Evolutionary conservation across 2,797 vertebrate species (phyloP).

Genomic region (Pseudopleuronectes americanus): DNA sequence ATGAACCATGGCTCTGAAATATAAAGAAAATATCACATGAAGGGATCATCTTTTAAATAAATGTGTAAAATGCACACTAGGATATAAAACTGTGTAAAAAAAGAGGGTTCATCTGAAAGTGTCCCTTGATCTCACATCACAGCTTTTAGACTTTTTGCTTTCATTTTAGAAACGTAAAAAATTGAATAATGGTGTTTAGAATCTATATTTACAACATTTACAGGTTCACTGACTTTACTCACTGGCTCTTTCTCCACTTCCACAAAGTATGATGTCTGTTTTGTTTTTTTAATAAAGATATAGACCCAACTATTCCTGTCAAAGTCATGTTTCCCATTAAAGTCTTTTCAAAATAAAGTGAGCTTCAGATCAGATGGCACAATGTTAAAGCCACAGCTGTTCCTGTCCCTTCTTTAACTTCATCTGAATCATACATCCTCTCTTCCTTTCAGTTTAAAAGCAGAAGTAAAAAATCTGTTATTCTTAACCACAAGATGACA

Average conservation of each 20-base stretch:
- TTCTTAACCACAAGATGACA: slow-evolving; percentile 21
- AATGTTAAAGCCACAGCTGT: slow-evolving; percentile 25
- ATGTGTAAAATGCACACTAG: neutral
- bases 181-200: too few relatives aligned
- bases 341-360: slow-evolving; percentile 46
- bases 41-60: neutral
- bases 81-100: too few relatives aligned
- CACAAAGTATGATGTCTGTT: slow-evolving; percentile 17
- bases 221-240: neutral
- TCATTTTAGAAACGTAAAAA: too few relatives aligned
- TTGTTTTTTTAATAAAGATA: slow-evolving; percentile 9
- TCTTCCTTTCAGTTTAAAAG: slow-evolving; percentile 13
- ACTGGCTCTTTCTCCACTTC: slow-evolving; percentile 1
- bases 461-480: neutral
- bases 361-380: slow-evolving; percentile 51
- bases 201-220: neutral
- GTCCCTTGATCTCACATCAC: too few relatives aligned
- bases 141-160: too few relatives aligned
- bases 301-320: slow-evolving; percentile 10
- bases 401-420: slow-evolving; percentile 36
- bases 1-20: neutral
- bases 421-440: slow-evolving; percentile 31
- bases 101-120: too few relatives aligned
- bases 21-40: too few relatives aligned
- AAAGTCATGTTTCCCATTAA: slow-evolving; percentile 57